Evolutionary conservation across 2,888 invertebrate species (phyloP), one percentile per base, ranked within the genome.

Genomic region (Melipona bicolor): DNA sequence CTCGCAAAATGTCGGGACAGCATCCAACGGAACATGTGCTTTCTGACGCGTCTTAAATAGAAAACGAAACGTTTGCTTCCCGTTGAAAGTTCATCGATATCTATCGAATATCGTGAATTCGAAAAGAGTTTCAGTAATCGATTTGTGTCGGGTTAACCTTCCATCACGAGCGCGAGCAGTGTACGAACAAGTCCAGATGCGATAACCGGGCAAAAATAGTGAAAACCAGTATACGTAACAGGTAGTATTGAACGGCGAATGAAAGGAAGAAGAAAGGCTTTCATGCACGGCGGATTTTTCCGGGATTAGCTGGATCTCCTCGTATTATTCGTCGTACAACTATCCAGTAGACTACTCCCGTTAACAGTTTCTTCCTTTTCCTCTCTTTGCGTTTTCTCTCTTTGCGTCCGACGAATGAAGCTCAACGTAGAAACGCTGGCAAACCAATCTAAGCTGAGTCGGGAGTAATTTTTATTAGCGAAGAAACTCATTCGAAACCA

Each of bases 251-350:
- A 81, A 77, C 54, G 77, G 32, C 56, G 74, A 36, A 78, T 73
- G 83, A 78, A 78, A 78, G 77, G 54, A 78, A 74, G 77, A 78
- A 67, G 65, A 62, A 84, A 84, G 68, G 79, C 75, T 76, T 83
- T 83, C 79, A 75, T 83, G 79, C 83, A 54, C 74, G 50, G 64
- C 59, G 74, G 83, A 83, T 83, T 83, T 83, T 79, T 79, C 79
- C 32, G 17, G 84, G 79, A 83, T 84, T 83, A 83, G 72, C 75
- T 64, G 71, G 68, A 79, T 78, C 74, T 65, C 27, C 24, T 68
- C 75, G 64, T 83, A 79, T 83, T 84, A 79, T 84, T 79, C 64
- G 32, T 49, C 59, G 79, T 67, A 61, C 67, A 79, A 70, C 56
- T 78, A 83, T 49, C 79, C 73, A 32, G 72, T 72, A 68, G 76